phyloP scores from a whole-genome alignment of 2,888 invertebrate species.

The Proisotoma minuta region DNA sequence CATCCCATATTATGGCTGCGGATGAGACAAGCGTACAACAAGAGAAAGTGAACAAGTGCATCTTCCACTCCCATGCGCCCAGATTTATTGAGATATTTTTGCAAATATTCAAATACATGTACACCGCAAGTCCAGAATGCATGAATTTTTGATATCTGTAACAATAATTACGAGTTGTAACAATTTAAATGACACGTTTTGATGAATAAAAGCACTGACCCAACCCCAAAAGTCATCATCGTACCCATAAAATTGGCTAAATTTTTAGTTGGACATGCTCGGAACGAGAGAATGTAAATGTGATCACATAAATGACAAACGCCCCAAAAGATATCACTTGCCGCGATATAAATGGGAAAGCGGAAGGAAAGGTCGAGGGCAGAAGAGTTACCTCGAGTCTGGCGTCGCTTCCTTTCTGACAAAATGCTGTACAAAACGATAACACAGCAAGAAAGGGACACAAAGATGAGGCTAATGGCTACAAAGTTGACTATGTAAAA shows the following conservation, averaged over 20 bases:
- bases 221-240: not conserved
- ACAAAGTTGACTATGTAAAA: not conserved
- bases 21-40: not conserved
- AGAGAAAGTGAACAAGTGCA: not conserved
- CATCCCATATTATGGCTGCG: not conserved
- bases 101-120: not conserved
- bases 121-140: not conserved
- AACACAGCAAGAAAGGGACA: not conserved
- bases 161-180: not conserved
- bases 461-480: not conserved
- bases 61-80: not conserved
- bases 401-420: too few species aligned
- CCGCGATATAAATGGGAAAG: not conserved
- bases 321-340: not conserved
- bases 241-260: not conserved
- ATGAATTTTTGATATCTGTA: not conserved
- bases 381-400: not conserved
- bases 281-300: not conserved
- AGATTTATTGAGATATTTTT: not conserved
- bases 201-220: not conserved
- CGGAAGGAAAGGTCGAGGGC: not conserved
- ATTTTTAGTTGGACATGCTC: not conserved
- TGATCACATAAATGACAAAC: not conserved
- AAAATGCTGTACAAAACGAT: not conserved
- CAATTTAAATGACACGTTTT: too few species aligned